Evolutionary conservation across 2,113 vertebrate genomes (phyloP).

Genomic region (Actenoides lindsayi): DNA sequence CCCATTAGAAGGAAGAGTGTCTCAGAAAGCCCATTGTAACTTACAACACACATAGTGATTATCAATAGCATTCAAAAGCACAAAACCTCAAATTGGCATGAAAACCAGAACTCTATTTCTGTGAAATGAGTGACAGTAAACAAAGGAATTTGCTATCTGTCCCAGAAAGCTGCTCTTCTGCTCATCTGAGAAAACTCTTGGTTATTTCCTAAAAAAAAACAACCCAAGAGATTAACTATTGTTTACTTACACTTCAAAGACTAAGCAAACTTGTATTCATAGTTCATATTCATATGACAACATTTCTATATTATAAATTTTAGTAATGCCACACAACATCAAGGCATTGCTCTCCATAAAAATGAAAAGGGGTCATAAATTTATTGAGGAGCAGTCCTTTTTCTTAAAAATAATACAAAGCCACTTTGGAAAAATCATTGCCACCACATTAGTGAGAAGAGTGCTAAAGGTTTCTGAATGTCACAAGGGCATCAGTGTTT

Average conservation of each 20-base stretch:
- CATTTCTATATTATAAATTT: background rate
- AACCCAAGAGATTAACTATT: background rate
- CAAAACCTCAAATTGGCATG: background rate
- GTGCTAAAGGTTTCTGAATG: background rate
- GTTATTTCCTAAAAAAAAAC: background rate
- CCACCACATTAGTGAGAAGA: background rate
- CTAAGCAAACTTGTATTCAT: conserved; percentile 25
- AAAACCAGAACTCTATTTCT: background rate
- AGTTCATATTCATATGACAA: conserved; percentile 18
- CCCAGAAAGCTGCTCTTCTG: background rate
- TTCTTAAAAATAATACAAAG: conserved; percentile 2
- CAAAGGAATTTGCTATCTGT: background rate
- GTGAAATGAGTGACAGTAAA: background rate
- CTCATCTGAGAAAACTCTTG: background rate
- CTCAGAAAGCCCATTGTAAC: background rate
- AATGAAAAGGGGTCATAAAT: conserved; percentile 11
- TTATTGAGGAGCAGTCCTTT: background rate
- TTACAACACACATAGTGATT: background rate
- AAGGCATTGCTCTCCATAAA: background rate
- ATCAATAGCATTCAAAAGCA: background rate
- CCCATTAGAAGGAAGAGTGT: background rate
- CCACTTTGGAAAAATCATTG: conserved; percentile 1
- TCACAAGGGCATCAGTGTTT: fast-evolving
- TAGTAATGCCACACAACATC: background rate
- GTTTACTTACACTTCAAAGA: conserved; percentile 43